phyloP scores from a whole-genome alignment of 2,113 vertebrate genomes.

The Pachyramphus minor region DNA sequence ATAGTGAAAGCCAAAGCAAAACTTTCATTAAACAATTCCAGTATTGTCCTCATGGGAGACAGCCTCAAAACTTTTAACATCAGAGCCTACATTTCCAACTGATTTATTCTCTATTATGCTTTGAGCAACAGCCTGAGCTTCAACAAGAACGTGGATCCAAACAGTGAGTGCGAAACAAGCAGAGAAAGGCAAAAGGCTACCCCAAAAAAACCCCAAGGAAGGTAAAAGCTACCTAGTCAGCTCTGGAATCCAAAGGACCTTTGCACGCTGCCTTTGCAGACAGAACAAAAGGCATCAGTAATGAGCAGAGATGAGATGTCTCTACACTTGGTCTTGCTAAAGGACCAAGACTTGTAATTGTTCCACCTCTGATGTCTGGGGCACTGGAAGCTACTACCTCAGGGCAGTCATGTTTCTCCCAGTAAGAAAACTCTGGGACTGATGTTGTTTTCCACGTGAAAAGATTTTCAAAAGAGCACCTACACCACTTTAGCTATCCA shows the following conservation, averaged over 20 bases:
- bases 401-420: neutral
- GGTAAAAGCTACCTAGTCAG: neutral
- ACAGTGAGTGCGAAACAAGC: neutral
- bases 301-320: neutral
- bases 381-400: neutral
- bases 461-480: neutral
- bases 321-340: neutral
- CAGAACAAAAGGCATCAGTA: neutral
- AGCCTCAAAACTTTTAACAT: neutral
- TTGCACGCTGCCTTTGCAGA: neutral
- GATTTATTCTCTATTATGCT: neutral
- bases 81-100: neutral
- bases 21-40: neutral
- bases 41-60: neutral
- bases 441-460: neutral
- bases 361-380: neutral
- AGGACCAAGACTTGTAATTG: neutral
- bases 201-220: neutral
- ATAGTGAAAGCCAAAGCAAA: neutral
- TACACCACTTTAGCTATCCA: neutral
- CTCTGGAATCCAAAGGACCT: neutral
- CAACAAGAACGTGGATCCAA: neutral
- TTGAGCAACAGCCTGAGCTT: neutral
- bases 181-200: neutral
- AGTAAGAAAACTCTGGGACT: neutral